These are phyloP conservation scores for Helicoverpa assulta DNA, from an alignment of 2,888 invertebrate genomes.

Conservation along the genomic window DNA sequence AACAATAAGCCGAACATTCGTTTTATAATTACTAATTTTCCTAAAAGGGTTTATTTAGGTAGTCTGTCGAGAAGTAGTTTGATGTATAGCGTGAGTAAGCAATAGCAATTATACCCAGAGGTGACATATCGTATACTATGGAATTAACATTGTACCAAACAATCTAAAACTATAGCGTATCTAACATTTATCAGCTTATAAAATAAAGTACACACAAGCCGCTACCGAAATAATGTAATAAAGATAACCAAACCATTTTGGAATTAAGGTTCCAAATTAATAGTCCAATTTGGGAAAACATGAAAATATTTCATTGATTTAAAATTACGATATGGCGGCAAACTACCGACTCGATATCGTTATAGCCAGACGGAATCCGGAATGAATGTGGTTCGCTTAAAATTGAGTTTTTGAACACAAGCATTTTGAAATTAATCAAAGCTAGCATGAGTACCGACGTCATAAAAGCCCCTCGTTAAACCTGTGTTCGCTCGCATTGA, in stretches of 20 bases:
- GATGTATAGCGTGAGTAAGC: constrained; percentile 33
- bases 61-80: constrained; percentile 14
- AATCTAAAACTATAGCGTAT: constrained; percentile 18
- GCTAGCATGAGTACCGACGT: background rate
- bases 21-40: constrained; percentile 3
- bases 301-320: constrained; percentile 54
- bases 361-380: constrained; percentile 10
- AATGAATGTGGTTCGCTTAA: constrained; percentile 16
- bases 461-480: background rate
- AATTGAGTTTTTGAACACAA: constrained; percentile 35
- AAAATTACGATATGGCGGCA: constrained; percentile 46
- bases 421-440: background rate
- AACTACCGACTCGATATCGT: constrained; percentile 44
- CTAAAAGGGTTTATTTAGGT: background rate
- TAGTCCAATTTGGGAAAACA: constrained; percentile 49
- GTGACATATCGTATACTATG: background rate
- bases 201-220: constrained; percentile 10
- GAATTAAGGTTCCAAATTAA: constrained; percentile 38
- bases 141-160: constrained; percentile 5
- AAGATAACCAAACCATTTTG: constrained; percentile 28
- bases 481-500: background rate
- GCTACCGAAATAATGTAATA: constrained; percentile 15
- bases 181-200: constrained; percentile 15
- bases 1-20: background rate
- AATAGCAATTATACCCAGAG: constrained; percentile 20